phyloP scores from a whole-genome alignment of 2,113 vertebrate species.

The Pollachius pollachius region DNA sequence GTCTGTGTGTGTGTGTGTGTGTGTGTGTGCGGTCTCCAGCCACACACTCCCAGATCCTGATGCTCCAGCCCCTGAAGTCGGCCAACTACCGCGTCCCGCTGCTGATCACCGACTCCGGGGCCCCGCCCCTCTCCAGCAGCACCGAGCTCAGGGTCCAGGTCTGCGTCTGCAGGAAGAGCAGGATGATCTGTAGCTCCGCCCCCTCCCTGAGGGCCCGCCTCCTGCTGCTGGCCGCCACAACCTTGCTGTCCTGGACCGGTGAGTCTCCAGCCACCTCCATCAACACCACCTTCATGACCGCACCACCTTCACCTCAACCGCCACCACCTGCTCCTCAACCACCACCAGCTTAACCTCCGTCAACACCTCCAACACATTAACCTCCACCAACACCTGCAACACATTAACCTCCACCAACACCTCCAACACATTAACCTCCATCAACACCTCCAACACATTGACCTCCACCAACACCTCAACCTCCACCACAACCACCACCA shows the following conservation, averaged over 20 bases:
- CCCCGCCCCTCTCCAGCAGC: conserved; percentile 87
- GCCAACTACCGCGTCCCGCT: conserved; percentile 95
- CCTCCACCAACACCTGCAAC: no score
- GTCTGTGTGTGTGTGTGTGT: background rate
- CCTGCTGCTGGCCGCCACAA: conserved; percentile 64
- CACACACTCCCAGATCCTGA: conserved; percentile 89
- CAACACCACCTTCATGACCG: no score
- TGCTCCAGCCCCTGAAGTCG: conserved; percentile 92
- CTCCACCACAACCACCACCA: no score
- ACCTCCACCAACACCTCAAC: no score
- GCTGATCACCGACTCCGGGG: conserved; percentile 92
- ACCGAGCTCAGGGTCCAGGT: conserved; percentile 95
- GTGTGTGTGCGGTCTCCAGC: conserved; percentile 54
- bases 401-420: no score
- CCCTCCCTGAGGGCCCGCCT: conserved; percentile 72
- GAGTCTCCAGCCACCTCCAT: conserved; percentile 44
- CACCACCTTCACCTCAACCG: no score
- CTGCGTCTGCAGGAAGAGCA: conserved; percentile 95
- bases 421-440: no score
- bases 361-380: no score
- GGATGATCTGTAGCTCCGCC: conserved; percentile 89
- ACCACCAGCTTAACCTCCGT: no score
- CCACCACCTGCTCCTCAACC: no score
- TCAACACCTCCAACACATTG: no score
- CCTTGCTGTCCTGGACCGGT: conserved; percentile 59